These are phyloP conservation scores for Vidua macroura DNA, from an alignment of 2,113 vertebrate genomes.

Conservation along the genomic window DNA sequence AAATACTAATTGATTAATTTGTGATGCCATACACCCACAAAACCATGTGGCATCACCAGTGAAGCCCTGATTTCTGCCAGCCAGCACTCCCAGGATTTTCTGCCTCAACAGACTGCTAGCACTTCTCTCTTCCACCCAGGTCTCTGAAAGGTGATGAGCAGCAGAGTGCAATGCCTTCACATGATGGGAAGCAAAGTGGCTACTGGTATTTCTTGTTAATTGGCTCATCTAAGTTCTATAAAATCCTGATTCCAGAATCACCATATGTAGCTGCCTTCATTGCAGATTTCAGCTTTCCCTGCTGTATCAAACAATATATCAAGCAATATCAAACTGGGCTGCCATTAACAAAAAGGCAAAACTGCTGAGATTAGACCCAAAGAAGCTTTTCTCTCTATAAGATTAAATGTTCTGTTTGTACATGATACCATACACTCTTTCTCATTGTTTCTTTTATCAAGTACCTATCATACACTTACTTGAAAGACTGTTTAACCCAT, in stretches of 20 bases:
- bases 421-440: not conserved
- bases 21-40: not conserved
- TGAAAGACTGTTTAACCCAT: not conserved
- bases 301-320: not conserved
- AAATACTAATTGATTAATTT: not conserved
- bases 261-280: not conserved
- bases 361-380: not conserved
- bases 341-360: not conserved
- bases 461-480: not conserved
- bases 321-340: not conserved
- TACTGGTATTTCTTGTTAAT: not conserved
- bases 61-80: not conserved
- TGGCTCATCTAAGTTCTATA: not conserved
- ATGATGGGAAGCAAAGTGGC: not conserved
- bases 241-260: not conserved
- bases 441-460: not conserved
- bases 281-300: not conserved
- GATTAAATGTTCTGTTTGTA: not conserved
- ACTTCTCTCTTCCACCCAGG: not conserved
- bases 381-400: not conserved
- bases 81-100: not conserved
- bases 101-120: not conserved
- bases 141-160: not conserved
- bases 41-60: not conserved
- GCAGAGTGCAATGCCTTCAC: not conserved